These are phyloP conservation scores for Periplaneta americana DNA, from an alignment of 1,140 invertebrate genomes.

Conservation along the genomic window DNA sequence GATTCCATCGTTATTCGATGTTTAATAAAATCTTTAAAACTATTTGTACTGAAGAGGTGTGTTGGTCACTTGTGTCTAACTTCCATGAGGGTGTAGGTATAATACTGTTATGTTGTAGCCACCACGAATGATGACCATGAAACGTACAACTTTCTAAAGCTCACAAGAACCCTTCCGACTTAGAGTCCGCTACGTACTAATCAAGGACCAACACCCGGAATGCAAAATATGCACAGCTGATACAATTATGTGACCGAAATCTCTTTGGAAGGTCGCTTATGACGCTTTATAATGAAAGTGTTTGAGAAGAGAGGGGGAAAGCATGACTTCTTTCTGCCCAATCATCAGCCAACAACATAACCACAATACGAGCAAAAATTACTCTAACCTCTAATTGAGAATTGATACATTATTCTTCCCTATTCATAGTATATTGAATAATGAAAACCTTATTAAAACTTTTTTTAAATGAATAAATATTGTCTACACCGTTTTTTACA, in stretches of 20 bases:
- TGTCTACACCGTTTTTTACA: too few species aligned
- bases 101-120: not conserved
- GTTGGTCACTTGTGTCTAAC: not conserved
- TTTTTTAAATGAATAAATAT: too few species aligned
- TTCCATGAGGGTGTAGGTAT: not conserved
- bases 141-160: not conserved
- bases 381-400: too few species aligned
- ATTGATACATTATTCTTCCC: too few species aligned
- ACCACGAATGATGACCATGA: not conserved
- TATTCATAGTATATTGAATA: too few species aligned
- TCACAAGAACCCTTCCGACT: not conserved
- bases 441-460: too few species aligned
- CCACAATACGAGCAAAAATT: too few species aligned
- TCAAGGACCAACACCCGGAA: not conserved
- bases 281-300: too few species aligned
- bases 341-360: not conserved
- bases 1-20: conserved; percentile 1
- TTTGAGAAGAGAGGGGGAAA: too few species aligned
- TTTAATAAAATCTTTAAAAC: not conserved
- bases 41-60: not conserved
- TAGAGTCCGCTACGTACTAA: not conserved
- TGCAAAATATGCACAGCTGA: not conserved
- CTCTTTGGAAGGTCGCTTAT: too few species aligned
- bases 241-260: not conserved
- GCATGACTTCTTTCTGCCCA: not conserved